Evolutionary conservation across 1,140 invertebrate species (phyloP).

Genomic region (Nymphalis io): DNA sequence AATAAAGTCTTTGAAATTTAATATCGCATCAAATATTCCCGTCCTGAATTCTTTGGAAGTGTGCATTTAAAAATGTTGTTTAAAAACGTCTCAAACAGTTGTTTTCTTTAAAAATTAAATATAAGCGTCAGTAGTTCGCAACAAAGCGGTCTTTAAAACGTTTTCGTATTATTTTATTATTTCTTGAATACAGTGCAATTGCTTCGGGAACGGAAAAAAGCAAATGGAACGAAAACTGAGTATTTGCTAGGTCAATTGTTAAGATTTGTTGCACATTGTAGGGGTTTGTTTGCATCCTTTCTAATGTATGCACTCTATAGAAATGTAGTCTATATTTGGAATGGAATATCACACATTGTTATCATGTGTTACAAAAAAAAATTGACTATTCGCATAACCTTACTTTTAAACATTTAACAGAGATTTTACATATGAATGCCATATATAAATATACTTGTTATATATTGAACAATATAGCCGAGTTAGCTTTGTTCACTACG

Average conservation of each 20-base stretch:
- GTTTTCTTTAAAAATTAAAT: slow-evolving; percentile 22
- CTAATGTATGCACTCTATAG: slow-evolving; percentile 19
- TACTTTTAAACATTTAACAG: no score
- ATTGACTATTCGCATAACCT: no score
- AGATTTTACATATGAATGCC: no score
- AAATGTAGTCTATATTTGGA: neutral
- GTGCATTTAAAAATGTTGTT: slow-evolving; percentile 19
- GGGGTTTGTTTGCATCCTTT: slow-evolving; percentile 37
- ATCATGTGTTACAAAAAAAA: no score
- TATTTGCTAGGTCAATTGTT: slow-evolving; percentile 41
- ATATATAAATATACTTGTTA: no score
- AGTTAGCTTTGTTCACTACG: no score
- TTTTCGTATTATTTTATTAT: slow-evolving; percentile 8
- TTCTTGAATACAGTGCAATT: slow-evolving; percentile 21
- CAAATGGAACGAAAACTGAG: slow-evolving; percentile 2
- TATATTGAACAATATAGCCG: no score
- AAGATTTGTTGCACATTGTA: slow-evolving; percentile 35
- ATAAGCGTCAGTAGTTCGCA: slow-evolving; percentile 21
- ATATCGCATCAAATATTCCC: neutral
- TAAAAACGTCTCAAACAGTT: slow-evolving; percentile 22
- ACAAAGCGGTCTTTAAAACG: slow-evolving; percentile 27
- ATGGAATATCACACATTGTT: no score
- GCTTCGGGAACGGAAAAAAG: slow-evolving; percentile 18
- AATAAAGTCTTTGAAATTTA: slow-evolving; percentile 1
- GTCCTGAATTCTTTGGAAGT: neutral